Evolutionary conservation across 2,113 vertebrate genomes (phyloP).

Genomic region (Ploceus nigricollis): DNA sequence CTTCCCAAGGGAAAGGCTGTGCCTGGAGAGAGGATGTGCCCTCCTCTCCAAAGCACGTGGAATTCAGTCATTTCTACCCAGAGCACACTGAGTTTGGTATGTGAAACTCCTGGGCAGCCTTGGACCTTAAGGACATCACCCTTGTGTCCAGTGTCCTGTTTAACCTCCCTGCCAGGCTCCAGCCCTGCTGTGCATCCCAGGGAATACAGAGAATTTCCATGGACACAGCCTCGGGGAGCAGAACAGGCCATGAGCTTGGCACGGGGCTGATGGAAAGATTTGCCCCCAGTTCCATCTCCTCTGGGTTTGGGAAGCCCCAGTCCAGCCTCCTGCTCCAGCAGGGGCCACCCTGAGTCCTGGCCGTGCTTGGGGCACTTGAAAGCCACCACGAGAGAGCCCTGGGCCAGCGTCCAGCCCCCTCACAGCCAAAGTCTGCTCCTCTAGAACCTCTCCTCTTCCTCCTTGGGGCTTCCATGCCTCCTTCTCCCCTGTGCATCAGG

Average conservation of each 20-base stretch:
- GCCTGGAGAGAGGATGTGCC: neutral
- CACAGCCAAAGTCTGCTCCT: neutral
- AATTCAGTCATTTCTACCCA: neutral
- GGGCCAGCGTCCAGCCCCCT: rapidly evolving
- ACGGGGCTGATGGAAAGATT: neutral
- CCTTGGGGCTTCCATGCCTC: rapidly evolving
- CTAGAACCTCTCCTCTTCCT: neutral
- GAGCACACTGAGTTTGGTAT: rapidly evolving
- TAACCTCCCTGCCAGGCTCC: neutral
- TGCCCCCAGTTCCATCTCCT: neutral
- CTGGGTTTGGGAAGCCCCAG: rapidly evolving
- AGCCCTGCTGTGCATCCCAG: rapidly evolving
- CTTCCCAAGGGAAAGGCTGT: neutral
- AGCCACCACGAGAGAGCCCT: neutral
- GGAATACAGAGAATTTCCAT: rapidly evolving
- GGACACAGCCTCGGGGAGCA: neutral
- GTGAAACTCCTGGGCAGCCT: neutral
- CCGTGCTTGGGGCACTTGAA: neutral
- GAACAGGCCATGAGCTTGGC: neutral
- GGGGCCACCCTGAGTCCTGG: rapidly evolving
- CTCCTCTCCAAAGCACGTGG: neutral
- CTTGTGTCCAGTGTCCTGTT: rapidly evolving
- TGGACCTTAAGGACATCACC: neutral
- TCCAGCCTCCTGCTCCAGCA: neutral
- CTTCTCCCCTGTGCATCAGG: neutral